phyloP scores from a whole-genome alignment of 1,140 invertebrate genomes.

The Eumaeus atala region DNA sequence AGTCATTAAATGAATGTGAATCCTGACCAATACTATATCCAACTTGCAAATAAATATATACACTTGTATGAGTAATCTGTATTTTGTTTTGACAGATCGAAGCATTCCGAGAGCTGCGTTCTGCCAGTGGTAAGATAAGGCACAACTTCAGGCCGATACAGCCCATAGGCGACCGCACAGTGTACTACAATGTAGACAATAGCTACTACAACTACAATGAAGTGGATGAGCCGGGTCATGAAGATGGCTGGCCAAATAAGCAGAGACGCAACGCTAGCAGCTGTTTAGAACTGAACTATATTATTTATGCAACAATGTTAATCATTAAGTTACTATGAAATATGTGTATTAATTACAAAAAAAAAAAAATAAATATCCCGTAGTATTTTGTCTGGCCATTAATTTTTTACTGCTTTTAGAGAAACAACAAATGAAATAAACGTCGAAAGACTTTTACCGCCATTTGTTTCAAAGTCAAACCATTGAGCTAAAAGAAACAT shows the following conservation, averaged over 20 bases:
- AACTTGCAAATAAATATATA: neutral
- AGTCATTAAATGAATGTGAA: no score
- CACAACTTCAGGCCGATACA: constrained; percentile 88
- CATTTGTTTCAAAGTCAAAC: no score
- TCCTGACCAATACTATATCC: no score
- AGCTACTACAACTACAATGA: constrained; percentile 65
- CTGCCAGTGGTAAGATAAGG: constrained; percentile 77
- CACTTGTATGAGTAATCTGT: neutral
- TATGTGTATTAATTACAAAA: neutral
- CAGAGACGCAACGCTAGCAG: constrained; percentile 28
- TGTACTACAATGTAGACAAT: constrained; percentile 75
- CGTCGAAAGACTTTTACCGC: no score
- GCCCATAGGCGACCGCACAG: constrained; percentile 78
- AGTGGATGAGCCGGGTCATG: constrained; percentile 45
- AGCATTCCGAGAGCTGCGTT: constrained; percentile 82
- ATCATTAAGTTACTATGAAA: constrained; percentile 2
- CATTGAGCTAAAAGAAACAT: no score
- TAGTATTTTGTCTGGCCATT: no score
- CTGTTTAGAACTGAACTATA: constrained; percentile 1
- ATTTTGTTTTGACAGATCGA: constrained; percentile 78
- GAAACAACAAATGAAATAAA: no score
- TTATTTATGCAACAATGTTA: neutral
- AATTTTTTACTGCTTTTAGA: no score
- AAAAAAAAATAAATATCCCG: no score
- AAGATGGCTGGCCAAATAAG: constrained; percentile 31